These are phyloP conservation scores for Trachurus trachurus DNA, from an alignment of 2,797 vertebrate species.

Conservation along the genomic window DNA sequence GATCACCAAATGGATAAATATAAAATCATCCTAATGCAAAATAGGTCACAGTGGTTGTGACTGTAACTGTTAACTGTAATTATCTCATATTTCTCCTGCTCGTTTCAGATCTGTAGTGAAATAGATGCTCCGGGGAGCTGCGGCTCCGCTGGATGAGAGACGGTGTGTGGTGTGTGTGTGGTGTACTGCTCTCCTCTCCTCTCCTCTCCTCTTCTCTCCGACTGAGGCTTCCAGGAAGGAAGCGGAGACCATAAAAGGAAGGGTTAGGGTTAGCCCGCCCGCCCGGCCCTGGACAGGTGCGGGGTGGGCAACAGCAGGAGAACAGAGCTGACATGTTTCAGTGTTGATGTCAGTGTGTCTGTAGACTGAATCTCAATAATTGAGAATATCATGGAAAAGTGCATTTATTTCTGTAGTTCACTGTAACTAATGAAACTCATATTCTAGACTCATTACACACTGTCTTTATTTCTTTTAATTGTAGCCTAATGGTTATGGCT, in stretches of 20 bases:
- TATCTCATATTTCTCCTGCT: not conserved
- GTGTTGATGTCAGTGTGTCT: too few relatives aligned
- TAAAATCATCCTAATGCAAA: not conserved
- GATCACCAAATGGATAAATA: not conserved
- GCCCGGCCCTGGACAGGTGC: constrained; percentile 7
- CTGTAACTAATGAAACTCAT: too few relatives aligned
- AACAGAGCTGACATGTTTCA: not conserved
- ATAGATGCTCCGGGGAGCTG: not conserved
- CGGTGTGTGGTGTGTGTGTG: not conserved
- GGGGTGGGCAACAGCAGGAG: constrained; percentile 21
- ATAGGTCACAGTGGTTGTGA: not conserved
- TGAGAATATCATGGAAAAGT: too few relatives aligned
- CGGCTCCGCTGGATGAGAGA: constrained; percentile 11
- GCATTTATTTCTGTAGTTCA: too few relatives aligned
- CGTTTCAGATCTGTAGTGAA: not conserved
- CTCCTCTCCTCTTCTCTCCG: not conserved
- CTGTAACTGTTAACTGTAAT: not conserved
- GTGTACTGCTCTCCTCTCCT: constrained; percentile 10
- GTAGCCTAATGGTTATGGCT: too few relatives aligned
- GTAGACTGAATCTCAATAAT: too few relatives aligned
- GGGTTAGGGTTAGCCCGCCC: constrained; percentile 28
- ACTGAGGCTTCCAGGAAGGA: constrained; percentile 63
- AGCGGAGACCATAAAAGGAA: constrained; percentile 74
- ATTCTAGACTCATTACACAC: too few relatives aligned
- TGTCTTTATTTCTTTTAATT: too few relatives aligned